Base-by-base conservation (phyloP, 2,888 invertebrate species). In the Leucophenga montana region DNA sequence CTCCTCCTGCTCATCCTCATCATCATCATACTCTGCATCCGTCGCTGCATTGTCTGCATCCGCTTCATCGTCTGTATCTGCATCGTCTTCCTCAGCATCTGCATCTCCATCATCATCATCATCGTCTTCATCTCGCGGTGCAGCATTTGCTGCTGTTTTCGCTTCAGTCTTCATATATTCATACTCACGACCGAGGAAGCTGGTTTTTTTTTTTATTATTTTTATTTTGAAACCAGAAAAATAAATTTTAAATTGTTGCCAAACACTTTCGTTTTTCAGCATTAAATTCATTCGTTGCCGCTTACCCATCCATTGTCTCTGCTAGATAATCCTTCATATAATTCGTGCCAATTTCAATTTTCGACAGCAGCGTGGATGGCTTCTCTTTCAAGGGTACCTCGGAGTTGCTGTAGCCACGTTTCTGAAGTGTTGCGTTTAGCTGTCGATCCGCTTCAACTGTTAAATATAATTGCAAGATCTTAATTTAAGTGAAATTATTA, bases 31-130 rank as follows among this genome's bases (percentile, higher is more conserved):
- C 3, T 67, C 66, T 1, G 73, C 53, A 33, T 39, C 73, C 1
- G 71, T 57, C 46, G 11, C 14, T 57, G 13, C 33, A 18, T 50
- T 50, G 18, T n/a, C 13, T 27, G 69, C 71, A 44, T 78, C 77
- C 11, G 69, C 71, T 20, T 73, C 77, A 89, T 91, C 66, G 90
- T 89, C 84, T 89, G 90, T 79, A 76, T 89, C 78, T 82, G 89
- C 6, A 81, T 89, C 56, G 86, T 90, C 31, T 90, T 91, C 91
- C 78, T 91, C 3, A 91, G 27, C 27, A 27, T 27, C 27, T 27
- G 91, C 84, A 89, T 89, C 1, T 85, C 92, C 66, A 90, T 91
- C 82, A 89, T 89, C 44, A 79, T 90, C 71, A 88, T 92, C 88
- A 89, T 87, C 73, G 90, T 91, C n/a, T 66, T 33, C 0, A 56